phyloP scores from a whole-genome alignment of 2,888 invertebrate species.

The Antheraea yamamai region DNA sequence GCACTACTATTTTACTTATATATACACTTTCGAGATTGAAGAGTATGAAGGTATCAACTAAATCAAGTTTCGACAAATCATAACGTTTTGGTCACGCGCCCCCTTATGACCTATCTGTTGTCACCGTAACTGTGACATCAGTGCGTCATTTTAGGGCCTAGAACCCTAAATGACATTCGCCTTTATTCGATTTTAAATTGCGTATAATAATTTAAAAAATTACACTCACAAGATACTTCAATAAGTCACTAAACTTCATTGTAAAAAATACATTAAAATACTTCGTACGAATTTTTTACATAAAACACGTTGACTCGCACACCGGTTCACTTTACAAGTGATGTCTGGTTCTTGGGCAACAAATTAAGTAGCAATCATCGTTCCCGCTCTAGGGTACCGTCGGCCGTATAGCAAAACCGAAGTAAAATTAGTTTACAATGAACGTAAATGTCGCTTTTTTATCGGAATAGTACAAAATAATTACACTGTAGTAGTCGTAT shows the following conservation, averaged over 20 bases:
- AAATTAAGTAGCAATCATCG: constrained; percentile 13
- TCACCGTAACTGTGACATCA: too few relatives aligned
- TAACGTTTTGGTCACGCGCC: too few relatives aligned
- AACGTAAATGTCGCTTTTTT: not conserved
- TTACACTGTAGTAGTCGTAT: too few relatives aligned
- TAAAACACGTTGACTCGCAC: constrained; percentile 16
- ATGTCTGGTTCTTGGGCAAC: constrained; percentile 16
- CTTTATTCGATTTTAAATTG: not conserved
- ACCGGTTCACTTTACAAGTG: constrained; percentile 17
- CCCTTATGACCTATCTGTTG: too few relatives aligned
- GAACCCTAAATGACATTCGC: too few relatives aligned
- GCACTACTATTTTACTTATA: too few relatives aligned
- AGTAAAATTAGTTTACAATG: not conserved
- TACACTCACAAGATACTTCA: constrained; percentile 2
- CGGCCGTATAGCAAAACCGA: not conserved
- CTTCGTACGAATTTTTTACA: not conserved
- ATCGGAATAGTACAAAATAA: not conserved
- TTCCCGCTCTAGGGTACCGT: constrained; percentile 2
- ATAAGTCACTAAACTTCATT: not conserved
- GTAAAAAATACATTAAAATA: not conserved
- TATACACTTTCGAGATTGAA: not conserved
- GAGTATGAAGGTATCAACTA: not conserved
- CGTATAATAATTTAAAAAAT: not conserved
- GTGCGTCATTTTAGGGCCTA: too few relatives aligned
- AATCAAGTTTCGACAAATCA: not conserved